Base-by-base conservation (phyloP, 2,888 invertebrate genomes). In the Tryphoninae sp. region DNA sequence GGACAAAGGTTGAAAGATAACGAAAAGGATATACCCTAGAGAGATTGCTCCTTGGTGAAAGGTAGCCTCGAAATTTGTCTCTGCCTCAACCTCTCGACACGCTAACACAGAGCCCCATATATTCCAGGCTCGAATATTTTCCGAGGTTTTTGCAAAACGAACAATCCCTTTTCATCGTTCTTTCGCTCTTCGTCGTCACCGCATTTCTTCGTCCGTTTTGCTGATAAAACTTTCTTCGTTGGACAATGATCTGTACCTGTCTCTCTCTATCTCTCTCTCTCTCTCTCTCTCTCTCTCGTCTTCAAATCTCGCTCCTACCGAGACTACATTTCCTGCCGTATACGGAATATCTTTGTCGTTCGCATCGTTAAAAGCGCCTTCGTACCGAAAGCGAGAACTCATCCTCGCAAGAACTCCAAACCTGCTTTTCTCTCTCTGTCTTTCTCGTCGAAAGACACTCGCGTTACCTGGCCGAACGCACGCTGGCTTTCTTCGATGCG, bases 171-270 rank as follows among this genome's bases (percentile, higher is more conserved):
- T 74, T 49, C 22, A 40, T 65, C 61, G 22, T 40, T 58, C 42
- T 13, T 23, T 84, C 81, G 80, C 76, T 82, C 83, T 62, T 62
- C 73, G 77, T 77, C 45, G 78, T 77, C 51, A 42, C 42, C 68
- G 16, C n/a, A 42, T 67, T 49, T 42, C 33, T 22, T 67, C 79
- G 61, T 69, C 87, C 87, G 85, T 45, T 45, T 45, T 2, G 45
- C 13, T 45, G 45, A 45, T 13, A 1, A 13, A 33, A 45, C 45
- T 45, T 45, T 45, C 45, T 13, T 45, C 45, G 13, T 9, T 13
- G 11, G 7, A 45, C 45, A 45, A 45, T 55, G 33, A 33, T 33
- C 33, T 33, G 6, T 33, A 33, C 33, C 7, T 26, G 26, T 49
- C 49, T 6, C 49, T 49, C n/a, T 49, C 49, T 49, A 4, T 49